These are phyloP conservation scores for Eilema sororculum DNA, from an alignment of 2,888 invertebrate species.

Conservation along the genomic window DNA sequence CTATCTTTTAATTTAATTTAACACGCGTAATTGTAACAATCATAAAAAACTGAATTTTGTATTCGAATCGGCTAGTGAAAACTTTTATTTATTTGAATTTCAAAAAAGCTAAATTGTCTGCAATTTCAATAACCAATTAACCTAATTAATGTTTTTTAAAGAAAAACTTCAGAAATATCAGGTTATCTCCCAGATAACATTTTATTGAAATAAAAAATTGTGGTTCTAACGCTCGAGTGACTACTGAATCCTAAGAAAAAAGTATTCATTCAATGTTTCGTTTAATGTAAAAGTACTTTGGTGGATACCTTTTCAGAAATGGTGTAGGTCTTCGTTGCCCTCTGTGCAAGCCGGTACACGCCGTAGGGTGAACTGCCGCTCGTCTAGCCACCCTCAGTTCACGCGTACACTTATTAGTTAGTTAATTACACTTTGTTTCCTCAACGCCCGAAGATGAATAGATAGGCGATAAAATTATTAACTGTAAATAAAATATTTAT, in stretches of 20 bases:
- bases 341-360: neutral
- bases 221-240: no score
- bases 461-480: conserved; percentile 83
- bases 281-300: neutral
- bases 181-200: no score
- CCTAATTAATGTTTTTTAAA: no score
- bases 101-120: neutral
- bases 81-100: neutral
- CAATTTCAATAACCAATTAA: no score
- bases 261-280: neutral
- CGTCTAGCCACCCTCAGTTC: conserved; percentile 45
- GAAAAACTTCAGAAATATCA: no score
- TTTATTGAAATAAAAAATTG: no score
- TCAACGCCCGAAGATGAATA: conserved; percentile 75
- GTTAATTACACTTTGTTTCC: conserved; percentile 65
- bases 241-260: no score
- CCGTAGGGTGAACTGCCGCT: conserved; percentile 38
- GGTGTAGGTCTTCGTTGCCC: neutral
- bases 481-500: conserved; percentile 87
- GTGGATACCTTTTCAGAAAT: neutral
- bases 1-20: neutral
- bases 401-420: conserved; percentile 54
- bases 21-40: neutral
- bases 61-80: neutral
- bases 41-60: neutral